Percentiles rank a stretch among this genome's conserved stretches.
Evolutionary conservation across 2,797 vertebrate genomes (phyloP).

Genomic region (Chaenodraco wilsoni): DNA sequence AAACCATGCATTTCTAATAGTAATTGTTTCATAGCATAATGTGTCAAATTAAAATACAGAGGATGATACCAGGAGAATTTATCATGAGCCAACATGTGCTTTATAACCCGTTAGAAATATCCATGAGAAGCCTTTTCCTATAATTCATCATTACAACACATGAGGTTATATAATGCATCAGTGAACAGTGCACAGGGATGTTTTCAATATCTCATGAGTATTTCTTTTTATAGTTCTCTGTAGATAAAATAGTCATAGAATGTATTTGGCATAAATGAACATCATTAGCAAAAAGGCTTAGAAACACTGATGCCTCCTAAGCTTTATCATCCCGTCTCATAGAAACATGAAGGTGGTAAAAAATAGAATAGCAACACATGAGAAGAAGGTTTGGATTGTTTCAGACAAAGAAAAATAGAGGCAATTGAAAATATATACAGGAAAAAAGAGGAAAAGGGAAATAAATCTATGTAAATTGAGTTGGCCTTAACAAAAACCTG

Average conservation of each 20-base stretch:
- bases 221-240: not conserved
- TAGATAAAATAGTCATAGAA: constrained; percentile 10
- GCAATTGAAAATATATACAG: constrained; percentile 40
- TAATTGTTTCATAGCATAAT: not conserved
- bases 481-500: constrained; percentile 36
- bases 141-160: constrained; percentile 15
- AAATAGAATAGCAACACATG: constrained; percentile 24
- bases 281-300: constrained; percentile 26
- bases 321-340: constrained; percentile 22
- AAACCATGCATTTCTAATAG: constrained; percentile 11
- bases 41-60: constrained; percentile 19
- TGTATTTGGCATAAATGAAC: constrained; percentile 31
- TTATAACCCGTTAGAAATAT: constrained; percentile 9
- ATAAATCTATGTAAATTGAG: constrained; percentile 43
- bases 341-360: constrained; percentile 15
- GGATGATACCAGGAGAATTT: constrained; percentile 10
- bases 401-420: constrained; percentile 25
- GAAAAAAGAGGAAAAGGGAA: constrained; percentile 9
- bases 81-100: not conserved
- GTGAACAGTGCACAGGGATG: not conserved
- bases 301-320: constrained; percentile 5
- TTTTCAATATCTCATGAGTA: constrained; percentile 1
- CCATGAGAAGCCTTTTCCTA: not conserved
- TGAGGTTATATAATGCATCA: constrained; percentile 23
- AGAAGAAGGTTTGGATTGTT: constrained; percentile 21